These are phyloP conservation scores for Gracilinanus agilis DNA, from an alignment of 2,113 vertebrate genomes.

Conservation along the genomic window DNA sequence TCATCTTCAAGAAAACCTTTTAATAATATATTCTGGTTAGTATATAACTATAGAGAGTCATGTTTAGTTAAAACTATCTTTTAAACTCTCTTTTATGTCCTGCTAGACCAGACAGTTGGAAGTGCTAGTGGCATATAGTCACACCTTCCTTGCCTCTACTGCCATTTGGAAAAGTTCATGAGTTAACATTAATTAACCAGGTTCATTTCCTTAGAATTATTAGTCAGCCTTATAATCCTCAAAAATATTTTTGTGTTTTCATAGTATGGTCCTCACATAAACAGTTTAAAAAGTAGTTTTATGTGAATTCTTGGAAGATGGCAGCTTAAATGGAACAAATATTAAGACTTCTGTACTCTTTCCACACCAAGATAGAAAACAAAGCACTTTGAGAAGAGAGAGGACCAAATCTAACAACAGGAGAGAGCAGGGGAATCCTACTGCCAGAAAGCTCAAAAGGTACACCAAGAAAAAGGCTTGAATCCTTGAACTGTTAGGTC, in stretches of 20 bases:
- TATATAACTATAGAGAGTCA: neutral
- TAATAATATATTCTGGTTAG: neutral
- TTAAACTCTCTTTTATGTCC: neutral
- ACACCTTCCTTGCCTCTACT: neutral
- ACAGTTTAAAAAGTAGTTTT: constrained; percentile 5
- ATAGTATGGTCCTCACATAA: neutral
- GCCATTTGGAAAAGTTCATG: neutral
- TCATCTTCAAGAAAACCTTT: neutral
- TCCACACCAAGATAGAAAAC: no score
- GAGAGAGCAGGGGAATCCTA: no score
- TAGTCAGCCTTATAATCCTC: neutral
- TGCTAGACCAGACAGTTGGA: neutral
- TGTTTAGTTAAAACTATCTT: no score
- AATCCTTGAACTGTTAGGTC: no score
- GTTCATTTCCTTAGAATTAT: neutral
- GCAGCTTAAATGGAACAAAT: no score
- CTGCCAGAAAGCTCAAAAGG: no score
- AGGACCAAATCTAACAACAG: no score
- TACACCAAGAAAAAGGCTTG: no score
- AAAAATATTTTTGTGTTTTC: neutral
- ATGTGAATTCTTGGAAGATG: no score
- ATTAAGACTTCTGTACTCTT: no score
- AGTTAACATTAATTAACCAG: neutral
- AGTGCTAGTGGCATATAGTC: neutral
- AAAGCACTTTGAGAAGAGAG: no score